phyloP scores from a whole-genome alignment of 2,113 vertebrate genomes.

The Microtus richardsoni region DNA sequence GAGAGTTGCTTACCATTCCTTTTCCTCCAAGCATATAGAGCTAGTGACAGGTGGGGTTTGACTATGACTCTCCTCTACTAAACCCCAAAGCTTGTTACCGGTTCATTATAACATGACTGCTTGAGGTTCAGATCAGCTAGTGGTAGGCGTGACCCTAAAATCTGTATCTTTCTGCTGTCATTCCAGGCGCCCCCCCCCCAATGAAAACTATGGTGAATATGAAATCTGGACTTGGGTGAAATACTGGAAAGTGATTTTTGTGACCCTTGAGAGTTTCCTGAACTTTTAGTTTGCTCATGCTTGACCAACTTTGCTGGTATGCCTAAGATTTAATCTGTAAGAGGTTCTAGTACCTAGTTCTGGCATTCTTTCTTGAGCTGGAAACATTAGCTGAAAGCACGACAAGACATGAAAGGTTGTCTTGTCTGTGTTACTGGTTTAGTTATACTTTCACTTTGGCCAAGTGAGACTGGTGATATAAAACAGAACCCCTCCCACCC shows the following conservation, averaged over 20 bases:
- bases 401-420: background rate
- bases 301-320: conserved; percentile 13
- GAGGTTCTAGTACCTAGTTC: background rate
- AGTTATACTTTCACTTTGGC: background rate
- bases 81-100: background rate
- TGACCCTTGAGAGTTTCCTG: background rate
- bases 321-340: conserved; percentile 34
- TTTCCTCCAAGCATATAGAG: background rate
- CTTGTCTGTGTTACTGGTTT: conserved; percentile 1
- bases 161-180: background rate
- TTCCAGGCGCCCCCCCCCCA: too few relatives aligned
- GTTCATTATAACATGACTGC: background rate
- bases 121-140: background rate
- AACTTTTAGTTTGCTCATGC: background rate
- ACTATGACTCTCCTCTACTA: background rate
- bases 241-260: background rate
- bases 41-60: background rate
- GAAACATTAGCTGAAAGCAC: background rate
- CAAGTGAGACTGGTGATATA: background rate
- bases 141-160: background rate
- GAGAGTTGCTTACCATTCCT: background rate
- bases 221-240: conserved; percentile 4
- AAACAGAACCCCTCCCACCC: background rate
- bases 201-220: background rate
- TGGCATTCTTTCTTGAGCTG: background rate